Base-by-base conservation (phyloP, 2,113 vertebrate species). In the Corythaeola cristata region DNA sequence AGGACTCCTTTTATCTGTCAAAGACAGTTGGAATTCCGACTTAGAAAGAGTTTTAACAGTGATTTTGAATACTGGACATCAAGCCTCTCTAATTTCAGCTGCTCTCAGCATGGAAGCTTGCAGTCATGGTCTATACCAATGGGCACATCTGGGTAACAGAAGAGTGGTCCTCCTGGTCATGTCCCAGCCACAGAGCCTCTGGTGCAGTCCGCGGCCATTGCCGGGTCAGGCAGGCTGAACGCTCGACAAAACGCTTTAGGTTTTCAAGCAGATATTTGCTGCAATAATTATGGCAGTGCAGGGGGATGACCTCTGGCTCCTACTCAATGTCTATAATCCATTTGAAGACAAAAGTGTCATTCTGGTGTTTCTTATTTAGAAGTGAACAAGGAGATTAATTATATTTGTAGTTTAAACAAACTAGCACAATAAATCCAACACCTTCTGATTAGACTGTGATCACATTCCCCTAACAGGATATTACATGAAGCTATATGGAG, bases 61-160 rank as follows among this genome's bases (percentile, higher is more conserved):
- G 98, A 98, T 98, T 97, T 98, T 98, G 98, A 98, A 98, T 98
- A 98, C 96, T 98, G 98, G 98, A 99, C 99, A 99, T 99, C 99
- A 99, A 99, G 98, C 98, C 97, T 99, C 99, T 99, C 99, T 98
- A 96, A 98, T 99, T 99, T 99, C 99, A 99, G 98, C 98, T 97
- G 97, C 98, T 98, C 99, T 97, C 99, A 99, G 99, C 99, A 99
- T 99, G 99, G 98, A 98, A 64, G 98, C 96, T 94, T 68, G 92
- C 77, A 96, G 97, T 86, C 97, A 49, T 96, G 98, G 98, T 98
- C 97, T 96, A 95, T 98, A 98, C 98, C 97, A 97, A 96, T 93
- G 98, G 98, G 98, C 98, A 98, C 98, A 99, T 98, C 98, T 99
- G 99, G 97, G 97, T 86, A 98, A 97, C 97, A 98, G 98, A 98